Base-by-base conservation (phyloP, 2,888 invertebrate species). In the Papilio protenor region DNA sequence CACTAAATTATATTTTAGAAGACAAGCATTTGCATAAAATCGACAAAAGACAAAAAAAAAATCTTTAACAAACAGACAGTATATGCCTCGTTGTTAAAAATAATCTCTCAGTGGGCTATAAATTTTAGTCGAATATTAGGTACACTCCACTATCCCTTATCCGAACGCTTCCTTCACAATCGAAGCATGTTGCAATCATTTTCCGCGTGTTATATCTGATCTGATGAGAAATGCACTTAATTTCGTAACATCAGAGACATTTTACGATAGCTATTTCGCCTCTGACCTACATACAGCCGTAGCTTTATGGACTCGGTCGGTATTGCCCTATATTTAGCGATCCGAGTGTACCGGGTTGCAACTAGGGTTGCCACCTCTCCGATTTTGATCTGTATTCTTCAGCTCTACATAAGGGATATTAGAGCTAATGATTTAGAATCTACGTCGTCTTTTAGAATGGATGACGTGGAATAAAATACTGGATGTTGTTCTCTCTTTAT, bases 251-350 rank as follows among this genome's bases (percentile, higher is more conserved):
- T 85, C 86, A 88, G 89, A 84, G 90, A 89, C 89, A 91, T 90
- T 88, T 82, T 85, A 89, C 89, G 88, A 88, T 89, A 81, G 87
- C 87, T 89, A 91, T 91, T 89, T 87, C 86, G 85, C 85, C 83
- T 84, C 82, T 91, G 91, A 88, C 93, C 93, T 82, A 92, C 82
- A 89, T 90, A 90, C 90, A 89, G 91, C 87, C 92, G 90, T 89
- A 87, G 87, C 88, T 87, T 85, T 83, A 85, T 86, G 82, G 82
- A 81, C 82, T 79, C 82, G 81, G 84, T 81, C 87, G 86, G 85
- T 87, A 88, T 89, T 90, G 91, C 85, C 91, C 92, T 93, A 93
- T 91, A 91, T 93, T 90, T 93, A 92, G 90, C 82, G 82, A 87
- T 85, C 86, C 84, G 85, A 83, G 84, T 86, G 84, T 87, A 87